Evolutionary conservation across 30 jellyfish, hydroid and myxozoan genomes (phyloP).

Genomic region (Aurelia sp.): DNA sequence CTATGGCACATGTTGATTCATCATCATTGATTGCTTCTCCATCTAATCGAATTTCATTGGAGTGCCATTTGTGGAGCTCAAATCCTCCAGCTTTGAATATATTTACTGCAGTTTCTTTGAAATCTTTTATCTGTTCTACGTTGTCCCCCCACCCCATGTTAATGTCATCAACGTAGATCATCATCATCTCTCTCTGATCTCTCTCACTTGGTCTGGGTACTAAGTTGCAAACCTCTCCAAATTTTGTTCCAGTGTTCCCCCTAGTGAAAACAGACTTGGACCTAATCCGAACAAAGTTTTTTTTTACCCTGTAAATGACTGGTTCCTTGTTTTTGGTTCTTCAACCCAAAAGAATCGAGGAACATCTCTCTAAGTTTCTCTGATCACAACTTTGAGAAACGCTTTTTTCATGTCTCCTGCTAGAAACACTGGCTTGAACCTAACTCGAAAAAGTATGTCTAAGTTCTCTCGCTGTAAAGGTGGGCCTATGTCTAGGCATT

Average conservation of each 20-base stretch:
- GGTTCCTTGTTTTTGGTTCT: slow-evolving; percentile 20
- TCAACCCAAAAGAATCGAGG: slow-evolving; percentile 54
- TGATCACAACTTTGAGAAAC: slow-evolving; percentile 59
- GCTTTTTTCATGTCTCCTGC: slow-evolving; percentile 87
- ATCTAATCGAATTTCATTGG: slow-evolving; percentile 42
- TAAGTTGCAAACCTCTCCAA: slow-evolving; percentile 14
- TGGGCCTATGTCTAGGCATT: slow-evolving; percentile 78
- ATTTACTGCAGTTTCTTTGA: slow-evolving; percentile 35
- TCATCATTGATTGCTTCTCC: not conserved
- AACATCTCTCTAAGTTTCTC: slow-evolving; percentile 63
- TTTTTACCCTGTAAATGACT: slow-evolving; percentile 44
- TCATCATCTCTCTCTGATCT: slow-evolving; percentile 30
- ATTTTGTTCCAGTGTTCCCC: slow-evolving; percentile 61
- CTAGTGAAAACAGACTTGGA: slow-evolving; percentile 59
- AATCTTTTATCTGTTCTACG: slow-evolving; percentile 1
- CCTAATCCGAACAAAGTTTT: slow-evolving; percentile 63
- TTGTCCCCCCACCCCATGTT: no score
- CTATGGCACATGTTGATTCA: slow-evolving; percentile 67
- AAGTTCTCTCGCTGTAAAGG: slow-evolving; percentile 46
- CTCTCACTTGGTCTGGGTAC: slow-evolving; percentile 33
- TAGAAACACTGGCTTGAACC: slow-evolving; percentile 63
- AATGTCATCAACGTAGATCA: no score
- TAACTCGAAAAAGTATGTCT: slow-evolving; percentile 55
- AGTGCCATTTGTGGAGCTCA: slow-evolving; percentile 72
- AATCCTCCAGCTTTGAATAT: slow-evolving; percentile 53